Evolutionary conservation across 1,140 invertebrate species (phyloP).

Genomic region (Andricus grossulariae): DNA sequence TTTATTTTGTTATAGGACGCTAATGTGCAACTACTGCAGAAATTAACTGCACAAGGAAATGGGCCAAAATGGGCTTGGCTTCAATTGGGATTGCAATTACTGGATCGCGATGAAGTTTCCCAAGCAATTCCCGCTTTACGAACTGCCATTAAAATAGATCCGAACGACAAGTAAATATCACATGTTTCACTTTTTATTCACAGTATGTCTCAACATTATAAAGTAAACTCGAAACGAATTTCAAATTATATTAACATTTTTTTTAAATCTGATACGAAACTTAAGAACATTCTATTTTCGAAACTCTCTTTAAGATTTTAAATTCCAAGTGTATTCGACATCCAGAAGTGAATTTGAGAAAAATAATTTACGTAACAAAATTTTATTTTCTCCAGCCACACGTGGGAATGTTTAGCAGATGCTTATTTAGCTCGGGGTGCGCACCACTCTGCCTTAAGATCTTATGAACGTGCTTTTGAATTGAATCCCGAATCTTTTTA

Average conservation of each 20-base stretch:
- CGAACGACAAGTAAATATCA: slow-evolving; percentile 78
- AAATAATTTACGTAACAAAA: slow-evolving; percentile 16
- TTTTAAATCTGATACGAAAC: too few relatives aligned
- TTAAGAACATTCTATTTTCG: too few relatives aligned
- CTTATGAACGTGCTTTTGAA: slow-evolving; percentile 86
- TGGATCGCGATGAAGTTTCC: slow-evolving; percentile 82
- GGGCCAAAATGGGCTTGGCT: slow-evolving; percentile 88
- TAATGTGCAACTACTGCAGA: slow-evolving; percentile 82
- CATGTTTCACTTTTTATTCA: slow-evolving; percentile 31
- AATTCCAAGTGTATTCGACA: too few relatives aligned
- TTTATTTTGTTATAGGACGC: slow-evolving; percentile 75
- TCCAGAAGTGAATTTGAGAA: too few relatives aligned
- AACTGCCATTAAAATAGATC: slow-evolving; percentile 84
- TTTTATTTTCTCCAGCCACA: slow-evolving; percentile 72
- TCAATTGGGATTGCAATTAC: slow-evolving; percentile 85
- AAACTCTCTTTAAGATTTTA: too few relatives aligned
- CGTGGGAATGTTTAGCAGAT: slow-evolving; percentile 92
- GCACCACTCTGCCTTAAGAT: slow-evolving; percentile 88
- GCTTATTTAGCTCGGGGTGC: slow-evolving; percentile 90
- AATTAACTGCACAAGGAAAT: slow-evolving; percentile 74
- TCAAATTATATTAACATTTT: too few relatives aligned
- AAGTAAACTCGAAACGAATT: too few relatives aligned
- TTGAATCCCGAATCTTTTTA: slow-evolving; percentile 83
- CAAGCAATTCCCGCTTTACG: slow-evolving; percentile 86
- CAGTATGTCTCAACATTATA: too few relatives aligned